Evolutionary conservation across 1,140 invertebrate genomes (phyloP).

Genomic region (Subanguina moxae): DNA sequence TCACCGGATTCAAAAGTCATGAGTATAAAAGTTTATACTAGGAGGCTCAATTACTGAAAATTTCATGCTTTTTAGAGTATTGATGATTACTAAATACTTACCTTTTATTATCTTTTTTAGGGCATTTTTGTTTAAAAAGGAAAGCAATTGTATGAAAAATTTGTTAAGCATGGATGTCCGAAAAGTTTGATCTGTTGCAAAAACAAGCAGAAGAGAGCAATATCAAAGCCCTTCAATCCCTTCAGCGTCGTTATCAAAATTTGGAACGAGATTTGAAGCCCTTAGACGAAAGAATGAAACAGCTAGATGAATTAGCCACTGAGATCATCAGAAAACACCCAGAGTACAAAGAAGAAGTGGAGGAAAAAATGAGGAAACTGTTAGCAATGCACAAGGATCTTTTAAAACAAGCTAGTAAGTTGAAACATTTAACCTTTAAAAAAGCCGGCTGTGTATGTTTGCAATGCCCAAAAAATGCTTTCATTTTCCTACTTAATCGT

Average conservation of each 20-base stretch:
- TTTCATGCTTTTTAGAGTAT: no score
- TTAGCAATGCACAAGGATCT: slow-evolving; percentile 81
- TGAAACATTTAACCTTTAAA: no score
- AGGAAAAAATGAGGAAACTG: slow-evolving; percentile 77
- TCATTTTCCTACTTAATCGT: no score
- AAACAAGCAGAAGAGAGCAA: slow-evolving; percentile 71
- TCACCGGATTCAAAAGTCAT: no score
- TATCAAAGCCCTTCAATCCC: slow-evolving; percentile 80
- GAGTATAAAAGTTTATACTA: no score
- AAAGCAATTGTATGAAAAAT: no score
- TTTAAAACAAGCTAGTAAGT: slow-evolving; percentile 55
- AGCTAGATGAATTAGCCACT: slow-evolving; percentile 42
- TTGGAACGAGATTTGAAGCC: slow-evolving; percentile 50
- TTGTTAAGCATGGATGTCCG: slow-evolving; percentile 77
- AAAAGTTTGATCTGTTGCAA: slow-evolving; percentile 75
- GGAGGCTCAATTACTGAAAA: no score
- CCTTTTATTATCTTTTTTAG: no score
- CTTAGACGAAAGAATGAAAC: slow-evolving; percentile 53
- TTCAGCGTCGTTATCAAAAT: slow-evolving; percentile 80
- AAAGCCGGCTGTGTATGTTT: no score
- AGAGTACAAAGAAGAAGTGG: slow-evolving; percentile 78
- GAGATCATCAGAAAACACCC: slow-evolving; percentile 83
- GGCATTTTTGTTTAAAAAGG: no score
- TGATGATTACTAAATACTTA: no score
- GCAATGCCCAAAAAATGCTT: no score